Evolutionary conservation across 1,140 invertebrate species (phyloP), one percentile per base, ranked within the genome.

Genomic region (Pseudomyrmex flavicornis): DNA sequence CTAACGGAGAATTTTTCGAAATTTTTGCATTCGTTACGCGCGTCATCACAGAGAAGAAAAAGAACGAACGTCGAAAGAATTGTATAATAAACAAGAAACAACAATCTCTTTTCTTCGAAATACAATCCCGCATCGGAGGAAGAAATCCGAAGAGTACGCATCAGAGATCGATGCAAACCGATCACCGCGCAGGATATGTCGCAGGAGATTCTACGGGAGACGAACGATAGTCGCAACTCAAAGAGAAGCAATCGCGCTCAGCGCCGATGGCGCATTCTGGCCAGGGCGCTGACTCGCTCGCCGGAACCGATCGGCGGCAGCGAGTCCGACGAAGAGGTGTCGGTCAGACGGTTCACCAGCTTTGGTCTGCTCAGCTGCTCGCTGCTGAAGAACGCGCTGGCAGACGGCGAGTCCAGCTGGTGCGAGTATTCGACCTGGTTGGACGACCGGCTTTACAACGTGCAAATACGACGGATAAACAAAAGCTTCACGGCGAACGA

Each of bases 181-280:
- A 79, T 79, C 35, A 17, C 58, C 66, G 74, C 44, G 10, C 15
- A 59, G 56, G 76, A 26, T 46, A 88, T 86, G 84, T 76, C 84
- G 61, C 62, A 82, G 48, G 65, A 84, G 22, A 65, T 69, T 61
- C 13, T 48, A 0, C 58, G 70, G 15, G 52, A 74, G 10, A 22
- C 48, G 10, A 58, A 9, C 48, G 20, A 75, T 17, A 46, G 1
- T 61, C 17, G 26, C 17, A n/a, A 56, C 7, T 50, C 66, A 0
- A 88, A 82, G 63, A 86, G 26, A 10, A 88, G 65, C 91, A 92
- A 83, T 10, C 69, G 72, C n/a, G 96, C 97, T 4, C 95, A 96
- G 72, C 95, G 95, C 85, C 95, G 96, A 88, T 97, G 96, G 96
- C 95, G 95, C 44, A 95, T 97, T 15, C 93, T 97, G 74, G 96